Evolutionary conservation across 2,888 invertebrate genomes (phyloP).

Genomic region (Eilema griseolum): DNA sequence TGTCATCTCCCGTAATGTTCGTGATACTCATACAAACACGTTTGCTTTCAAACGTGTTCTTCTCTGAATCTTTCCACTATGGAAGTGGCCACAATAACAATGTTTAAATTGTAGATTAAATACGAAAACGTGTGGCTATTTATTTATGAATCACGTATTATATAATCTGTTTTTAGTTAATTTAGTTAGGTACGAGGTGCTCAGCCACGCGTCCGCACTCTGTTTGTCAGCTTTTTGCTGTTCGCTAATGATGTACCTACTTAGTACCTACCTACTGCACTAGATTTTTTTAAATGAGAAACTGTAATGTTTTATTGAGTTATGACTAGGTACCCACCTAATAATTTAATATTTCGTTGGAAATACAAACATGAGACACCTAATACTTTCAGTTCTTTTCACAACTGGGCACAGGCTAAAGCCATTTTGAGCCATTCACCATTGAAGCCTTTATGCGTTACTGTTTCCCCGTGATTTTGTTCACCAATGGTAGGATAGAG

Average conservation of each 20-base stretch:
- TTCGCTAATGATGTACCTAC: background rate
- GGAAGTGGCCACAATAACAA: background rate
- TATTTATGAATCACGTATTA: background rate
- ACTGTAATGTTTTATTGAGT: background rate
- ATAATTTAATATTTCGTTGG: too few species aligned
- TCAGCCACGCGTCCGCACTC: background rate
- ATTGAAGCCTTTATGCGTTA: too few species aligned
- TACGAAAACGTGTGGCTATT: background rate
- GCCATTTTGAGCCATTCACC: too few species aligned
- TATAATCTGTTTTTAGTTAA: too few species aligned
- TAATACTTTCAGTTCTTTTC: too few species aligned
- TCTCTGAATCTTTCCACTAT: background rate
- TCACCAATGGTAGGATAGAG: too few species aligned
- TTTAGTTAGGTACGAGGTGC: background rate
- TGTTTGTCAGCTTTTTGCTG: background rate
- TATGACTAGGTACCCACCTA: too few species aligned
- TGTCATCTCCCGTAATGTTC: background rate
- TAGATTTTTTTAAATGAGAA: background rate
- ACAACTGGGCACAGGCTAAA: too few species aligned
- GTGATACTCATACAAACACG: background rate
- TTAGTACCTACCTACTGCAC: background rate
- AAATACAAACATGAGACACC: too few species aligned
- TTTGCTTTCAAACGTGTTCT: slow-evolving; percentile 10
- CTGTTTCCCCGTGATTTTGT: too few species aligned
- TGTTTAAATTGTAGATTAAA: background rate